Percentiles rank a stretch among this genome's conserved stretches.
These are phyloP conservation scores for Acronicta psi DNA, from an alignment of 2,888 invertebrate genomes.

Conservation along the genomic window DNA sequence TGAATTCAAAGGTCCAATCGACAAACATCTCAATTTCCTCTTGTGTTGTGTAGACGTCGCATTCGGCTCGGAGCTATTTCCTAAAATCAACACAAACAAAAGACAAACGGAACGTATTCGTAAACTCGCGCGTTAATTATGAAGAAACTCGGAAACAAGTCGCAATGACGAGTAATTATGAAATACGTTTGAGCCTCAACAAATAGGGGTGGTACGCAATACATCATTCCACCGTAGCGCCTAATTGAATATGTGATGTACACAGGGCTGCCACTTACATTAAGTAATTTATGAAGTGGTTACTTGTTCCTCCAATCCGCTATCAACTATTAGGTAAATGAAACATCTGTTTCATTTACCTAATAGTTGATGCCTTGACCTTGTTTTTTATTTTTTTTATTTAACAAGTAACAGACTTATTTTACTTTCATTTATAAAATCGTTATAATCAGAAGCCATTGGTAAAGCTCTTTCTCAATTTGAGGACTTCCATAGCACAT, in stretches of 20 bases:
- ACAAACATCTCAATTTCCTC: background rate
- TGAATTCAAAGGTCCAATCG: background rate
- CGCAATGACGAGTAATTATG: slow-evolving; percentile 52
- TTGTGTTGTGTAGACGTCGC: background rate
- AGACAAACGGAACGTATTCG: slow-evolving; percentile 28
- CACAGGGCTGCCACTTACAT: slow-evolving; percentile 24
- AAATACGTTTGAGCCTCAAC: slow-evolving; percentile 41
- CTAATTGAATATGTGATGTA: slow-evolving; percentile 55
- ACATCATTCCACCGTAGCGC: slow-evolving; percentile 40
- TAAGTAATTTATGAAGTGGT: background rate
- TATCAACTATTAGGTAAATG: too few relatives aligned
- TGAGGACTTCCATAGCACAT: background rate
- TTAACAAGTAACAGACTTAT: too few relatives aligned
- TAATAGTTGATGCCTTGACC: too few relatives aligned
- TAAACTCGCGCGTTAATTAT: slow-evolving; percentile 18
- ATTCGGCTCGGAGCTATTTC: slow-evolving; percentile 4
- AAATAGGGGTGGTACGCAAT: slow-evolving; percentile 51
- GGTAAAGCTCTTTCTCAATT: background rate
- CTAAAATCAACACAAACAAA: slow-evolving; percentile 40
- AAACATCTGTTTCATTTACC: too few relatives aligned
- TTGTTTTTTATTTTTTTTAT: too few relatives aligned
- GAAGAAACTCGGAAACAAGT: slow-evolving; percentile 35
- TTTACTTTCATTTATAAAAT: background rate
- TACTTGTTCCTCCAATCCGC: background rate
- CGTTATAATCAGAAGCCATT: background rate